These are phyloP conservation scores for Saccostrea cuccullata DNA, from an alignment of 1,140 invertebrate species.

Conservation along the genomic window DNA sequence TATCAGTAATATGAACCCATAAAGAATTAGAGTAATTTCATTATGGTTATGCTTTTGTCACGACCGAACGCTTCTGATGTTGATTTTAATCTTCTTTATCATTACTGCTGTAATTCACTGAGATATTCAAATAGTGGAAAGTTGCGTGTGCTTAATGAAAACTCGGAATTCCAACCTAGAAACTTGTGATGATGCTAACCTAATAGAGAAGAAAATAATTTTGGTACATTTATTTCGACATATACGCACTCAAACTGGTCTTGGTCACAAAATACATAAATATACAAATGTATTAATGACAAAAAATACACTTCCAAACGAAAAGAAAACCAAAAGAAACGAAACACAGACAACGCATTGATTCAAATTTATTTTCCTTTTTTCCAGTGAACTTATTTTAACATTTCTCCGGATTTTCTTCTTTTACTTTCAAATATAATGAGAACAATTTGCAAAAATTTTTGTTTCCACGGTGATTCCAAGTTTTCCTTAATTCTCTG, in stretches of 20 bases:
- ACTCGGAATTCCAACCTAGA: neutral
- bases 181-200: no score
- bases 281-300: no score
- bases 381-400: neutral
- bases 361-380: no score
- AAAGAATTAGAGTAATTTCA: conserved; percentile 1
- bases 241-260: no score
- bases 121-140: neutral
- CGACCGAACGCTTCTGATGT: neutral
- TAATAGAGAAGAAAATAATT: no score
- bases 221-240: no score
- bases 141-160: neutral
- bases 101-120: neutral
- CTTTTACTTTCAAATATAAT: neutral
- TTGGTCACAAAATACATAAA: no score
- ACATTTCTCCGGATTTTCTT: neutral
- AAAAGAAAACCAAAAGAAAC: no score
- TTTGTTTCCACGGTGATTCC: conserved; percentile 13
- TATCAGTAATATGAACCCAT: conserved; percentile 9
- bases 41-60: neutral
- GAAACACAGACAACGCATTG: no score
- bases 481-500: conserved; percentile 18
- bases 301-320: no score
- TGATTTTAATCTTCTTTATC: conserved; percentile 21
- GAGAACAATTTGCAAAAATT: neutral